Base-by-base conservation (phyloP, 1,140 invertebrate species). In the Subanguina moxae region DNA sequence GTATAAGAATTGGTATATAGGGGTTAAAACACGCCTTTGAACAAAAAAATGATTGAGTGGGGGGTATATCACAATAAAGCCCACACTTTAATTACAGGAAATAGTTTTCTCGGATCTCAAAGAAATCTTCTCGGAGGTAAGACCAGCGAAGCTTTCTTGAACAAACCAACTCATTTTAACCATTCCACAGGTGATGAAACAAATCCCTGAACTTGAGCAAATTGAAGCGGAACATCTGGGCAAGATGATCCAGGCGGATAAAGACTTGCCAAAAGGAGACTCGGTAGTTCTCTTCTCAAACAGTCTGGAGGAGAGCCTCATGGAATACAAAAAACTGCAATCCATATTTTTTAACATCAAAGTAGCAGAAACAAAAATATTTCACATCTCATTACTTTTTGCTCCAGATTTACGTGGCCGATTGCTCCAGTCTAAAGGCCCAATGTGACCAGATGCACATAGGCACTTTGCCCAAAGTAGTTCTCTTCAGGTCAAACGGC, bases 391-490 rank as follows among this genome's bases (percentile, higher is more conserved):
- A n/a, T n/a, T n/a, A 38, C 11, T 52, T 52, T 3, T 52, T 13
- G 19, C 11, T 63, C 9, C n/a, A 68, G 66, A 19, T 68, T 57
- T 45, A 70, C 15, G 0, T 68, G 17, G 66, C 28, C 9, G 38
- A 71, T 28, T 68, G 48, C 38, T 42, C 63, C 21, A 32, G 28
- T 42, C 46, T 70, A 52, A 62, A 15, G 21, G 25, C 1, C 19
- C 28, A 70, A 70, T 70, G 70, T 65, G 80, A 82, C 8, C 80
- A 85, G 32, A 76, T 87, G 15, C 80, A 86, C 69, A 25, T 76
- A 38, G 69, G 76, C 56, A 88, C 88, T 70, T 89, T 89, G 83
- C 90, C 89, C 13, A 84, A 86, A 38, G 89, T 89, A 85, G 86
- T 87, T 30, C 84, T 90, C 17, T 86, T 90, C 71, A 90, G 90